Base-by-base conservation (phyloP, 1,140 invertebrate species). In the Battus philenor region DNA sequence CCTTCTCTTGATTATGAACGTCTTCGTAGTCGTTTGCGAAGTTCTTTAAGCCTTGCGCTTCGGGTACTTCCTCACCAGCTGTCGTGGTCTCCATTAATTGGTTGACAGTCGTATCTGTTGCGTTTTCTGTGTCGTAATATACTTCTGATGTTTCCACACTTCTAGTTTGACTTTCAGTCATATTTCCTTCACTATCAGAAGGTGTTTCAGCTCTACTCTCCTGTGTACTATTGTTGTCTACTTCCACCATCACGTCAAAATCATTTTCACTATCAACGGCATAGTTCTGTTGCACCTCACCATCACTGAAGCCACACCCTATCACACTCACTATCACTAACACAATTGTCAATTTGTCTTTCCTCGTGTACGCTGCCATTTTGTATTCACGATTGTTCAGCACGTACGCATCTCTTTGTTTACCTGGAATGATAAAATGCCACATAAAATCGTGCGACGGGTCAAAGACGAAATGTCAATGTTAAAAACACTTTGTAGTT, bases 41-140 rank as follows among this genome's bases (percentile, higher is more conserved):
- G 4, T 43, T 50, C 16, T 18, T 44, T 6, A 50, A 11, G 4
- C 47, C 47, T 20, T 44, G 20, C 0, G 47, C 47, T 30, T 50
- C 47, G 1, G 47, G 47, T 7, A 50, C 31, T 2, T 33, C 26
- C 24, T 44, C 22, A n/a, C n/a, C 12, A 0, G 27, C 10, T 27
- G 26, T 38, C 12, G 12, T 50, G 1, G 26, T 24, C 11, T 44
- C 26, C n/a, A 33, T 34, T 29, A 24, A 44, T 50, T 44, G 32
- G 24, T 50, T 34, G 7, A 34, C 32, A 27, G 39, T 32, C 2
- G 2, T 20, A 15, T 27, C 47, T 22, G 31, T 22, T 1, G 39
- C 31, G 6, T 47, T 47, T 11, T 44, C 47, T 31, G 44, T 44
- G 10, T 50, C 47, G 9, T 34, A 34, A 17, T 34, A 15, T 0